A percentile compares a stretch with the other conserved stretches of the same genome.
Conservation (phyloP, 92 coral and sea anemone genomes). For the Palythoa grandis region DNA sequence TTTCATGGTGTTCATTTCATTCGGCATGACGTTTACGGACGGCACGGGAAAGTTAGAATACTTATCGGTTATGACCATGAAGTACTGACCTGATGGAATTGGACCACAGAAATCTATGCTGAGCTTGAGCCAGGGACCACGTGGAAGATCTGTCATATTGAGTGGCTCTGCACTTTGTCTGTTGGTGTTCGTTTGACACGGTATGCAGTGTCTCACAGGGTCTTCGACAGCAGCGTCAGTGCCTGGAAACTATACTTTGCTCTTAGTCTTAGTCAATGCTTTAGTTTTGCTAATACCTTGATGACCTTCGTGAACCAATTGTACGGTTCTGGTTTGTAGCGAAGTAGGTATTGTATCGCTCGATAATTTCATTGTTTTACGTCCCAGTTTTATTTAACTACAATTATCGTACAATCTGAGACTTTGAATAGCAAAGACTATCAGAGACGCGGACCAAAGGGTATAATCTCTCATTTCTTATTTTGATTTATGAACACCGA, state of each 20-base stretch:
- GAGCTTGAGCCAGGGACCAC: background rate
- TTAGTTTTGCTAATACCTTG: background rate
- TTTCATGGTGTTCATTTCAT: slow-evolving; percentile 40
- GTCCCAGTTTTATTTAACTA: too few species aligned
- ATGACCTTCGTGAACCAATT: background rate
- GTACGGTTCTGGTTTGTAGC: background rate
- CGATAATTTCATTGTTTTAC: too few species aligned
- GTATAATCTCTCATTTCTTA: too few species aligned
- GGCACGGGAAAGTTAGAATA: slow-evolving; percentile 34
- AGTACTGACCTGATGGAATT: too few species aligned
- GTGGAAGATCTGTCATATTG: background rate
- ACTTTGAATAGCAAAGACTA: too few species aligned
- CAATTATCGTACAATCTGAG: too few species aligned
- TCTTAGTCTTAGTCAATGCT: too few species aligned
- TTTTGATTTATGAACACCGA: too few species aligned
- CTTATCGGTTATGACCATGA: slow-evolving; percentile 30
- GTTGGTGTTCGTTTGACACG: background rate
- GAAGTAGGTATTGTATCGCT: background rate
- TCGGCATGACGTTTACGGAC: slow-evolving; percentile 27
- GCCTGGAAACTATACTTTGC: background rate
- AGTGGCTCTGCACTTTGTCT: slow-evolving; percentile 36
- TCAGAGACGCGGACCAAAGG: too few species aligned
- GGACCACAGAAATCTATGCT: too few species aligned
- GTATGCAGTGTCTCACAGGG: background rate
- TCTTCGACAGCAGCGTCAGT: background rate